Evolutionary conservation across 2,797 vertebrate species (phyloP).

Genomic region (Threskiornis aethiopicus): DNA sequence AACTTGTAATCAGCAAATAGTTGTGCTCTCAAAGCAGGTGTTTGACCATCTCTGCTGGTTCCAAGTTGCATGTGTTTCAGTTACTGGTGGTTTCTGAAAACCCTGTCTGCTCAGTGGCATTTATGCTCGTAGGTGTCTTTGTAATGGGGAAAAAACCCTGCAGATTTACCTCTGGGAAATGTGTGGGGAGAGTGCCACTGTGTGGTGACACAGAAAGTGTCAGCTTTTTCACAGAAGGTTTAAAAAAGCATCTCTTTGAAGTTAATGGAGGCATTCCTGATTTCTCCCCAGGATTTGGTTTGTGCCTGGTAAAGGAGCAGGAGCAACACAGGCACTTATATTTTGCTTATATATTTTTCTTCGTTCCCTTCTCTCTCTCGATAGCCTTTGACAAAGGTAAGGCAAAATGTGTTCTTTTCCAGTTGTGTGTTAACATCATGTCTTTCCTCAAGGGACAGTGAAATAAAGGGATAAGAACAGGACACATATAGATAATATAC

Average conservation of each 20-base stretch:
- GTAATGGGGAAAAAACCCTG: not conserved
- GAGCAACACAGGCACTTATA: not conserved
- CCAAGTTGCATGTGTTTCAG: not conserved
- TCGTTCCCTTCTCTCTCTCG: not conserved
- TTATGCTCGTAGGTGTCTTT: not conserved
- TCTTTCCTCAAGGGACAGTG: not conserved
- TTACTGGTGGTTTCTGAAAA: not conserved
- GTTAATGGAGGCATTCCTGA: too few species aligned
- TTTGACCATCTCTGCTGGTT: not conserved
- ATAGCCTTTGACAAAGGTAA: not conserved
- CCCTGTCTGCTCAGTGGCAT: not conserved
- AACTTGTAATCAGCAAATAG: not conserved
- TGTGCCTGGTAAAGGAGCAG: not conserved
- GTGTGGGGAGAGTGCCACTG: slow-evolving; percentile 37
- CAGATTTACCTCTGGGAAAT: not conserved
- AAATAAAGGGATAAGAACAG: not conserved
- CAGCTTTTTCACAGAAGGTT: not conserved
- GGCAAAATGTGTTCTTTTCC: not conserved
- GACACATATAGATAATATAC: not conserved
- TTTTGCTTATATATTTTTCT: not conserved
- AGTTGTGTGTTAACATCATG: not conserved
- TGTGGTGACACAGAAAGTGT: slow-evolving; percentile 12
- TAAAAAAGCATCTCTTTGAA: not conserved
- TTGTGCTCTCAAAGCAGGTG: not conserved
- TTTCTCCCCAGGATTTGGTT: not conserved